Evolutionary conservation across 1,140 invertebrate species (phyloP).

Genomic region (Drosophila nigrodunni): DNA sequence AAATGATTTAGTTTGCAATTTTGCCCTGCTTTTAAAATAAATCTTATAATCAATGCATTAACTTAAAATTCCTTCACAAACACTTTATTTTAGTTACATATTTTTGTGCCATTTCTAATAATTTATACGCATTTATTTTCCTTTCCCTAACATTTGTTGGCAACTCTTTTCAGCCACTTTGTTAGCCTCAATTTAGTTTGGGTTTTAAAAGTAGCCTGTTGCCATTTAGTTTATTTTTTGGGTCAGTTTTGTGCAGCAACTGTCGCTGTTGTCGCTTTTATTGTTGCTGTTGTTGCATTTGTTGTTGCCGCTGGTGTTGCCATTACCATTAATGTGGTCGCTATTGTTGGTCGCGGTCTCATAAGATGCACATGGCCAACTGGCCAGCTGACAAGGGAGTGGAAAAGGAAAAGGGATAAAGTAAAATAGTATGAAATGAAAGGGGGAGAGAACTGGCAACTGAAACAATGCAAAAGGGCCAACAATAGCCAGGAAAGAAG

Average conservation of each 20-base stretch:
- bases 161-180: conserved; percentile 12
- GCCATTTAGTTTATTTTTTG: conserved; percentile 48
- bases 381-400: background rate
- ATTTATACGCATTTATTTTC: background rate
- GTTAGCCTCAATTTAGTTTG: background rate
- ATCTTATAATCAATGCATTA: too few relatives aligned
- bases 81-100: too few relatives aligned
- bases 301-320: conserved; percentile 73
- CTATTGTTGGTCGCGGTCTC: conserved; percentile 58
- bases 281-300: conserved; percentile 59
- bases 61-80: too few relatives aligned
- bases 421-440: too few relatives aligned
- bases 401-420: background rate
- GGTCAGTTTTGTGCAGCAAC: conserved; percentile 58
- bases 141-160: conserved; percentile 15
- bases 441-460: conserved; percentile 7
- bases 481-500: conserved; percentile 47
- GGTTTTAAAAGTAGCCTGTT: conserved; percentile 8
- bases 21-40: too few relatives aligned
- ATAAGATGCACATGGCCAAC: conserved; percentile 40
- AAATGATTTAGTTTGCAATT: too few relatives aligned
- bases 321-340: conserved; percentile 66
- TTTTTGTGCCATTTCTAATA: too few relatives aligned
- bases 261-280: conserved; percentile 45
- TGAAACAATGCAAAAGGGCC: conserved; percentile 73